Percentiles rank a stretch among this genome's conserved stretches.
These are phyloP conservation scores for Gandaritis pyraliata DNA, from an alignment of 2,888 invertebrate genomes.

Conservation along the genomic window DNA sequence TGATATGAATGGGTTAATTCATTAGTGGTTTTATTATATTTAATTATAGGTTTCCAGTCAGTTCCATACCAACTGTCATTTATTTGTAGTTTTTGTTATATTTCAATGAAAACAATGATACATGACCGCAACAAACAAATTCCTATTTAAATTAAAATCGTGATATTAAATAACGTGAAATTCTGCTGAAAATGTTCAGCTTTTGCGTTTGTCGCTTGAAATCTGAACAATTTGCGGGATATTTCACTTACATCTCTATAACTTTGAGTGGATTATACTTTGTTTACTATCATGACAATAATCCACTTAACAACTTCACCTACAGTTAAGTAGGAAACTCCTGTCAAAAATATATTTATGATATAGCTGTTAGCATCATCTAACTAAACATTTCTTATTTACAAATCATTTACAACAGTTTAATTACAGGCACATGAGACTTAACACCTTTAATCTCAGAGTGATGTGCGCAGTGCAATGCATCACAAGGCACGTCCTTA, in stretches of 20 bases:
- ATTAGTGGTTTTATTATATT: background rate
- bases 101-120: background rate
- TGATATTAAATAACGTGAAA: background rate
- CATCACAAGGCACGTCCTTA: too few species aligned
- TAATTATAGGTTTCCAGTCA: background rate
- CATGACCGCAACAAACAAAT: slow-evolving; percentile 2
- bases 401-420: too few species aligned
- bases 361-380: too few species aligned
- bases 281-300: too few species aligned
- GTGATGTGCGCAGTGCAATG: too few species aligned
- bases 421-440: too few species aligned
- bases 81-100: background rate
- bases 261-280: too few species aligned
- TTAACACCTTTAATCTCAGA: too few species aligned
- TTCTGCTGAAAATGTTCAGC: background rate
- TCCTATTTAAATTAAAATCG: background rate
- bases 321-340: too few species aligned
- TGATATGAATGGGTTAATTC: background rate
- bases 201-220: background rate
- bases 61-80: background rate
- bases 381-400: too few species aligned
- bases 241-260: background rate
- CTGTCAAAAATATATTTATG: too few species aligned
- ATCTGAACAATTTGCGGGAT: background rate
- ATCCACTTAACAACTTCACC: too few species aligned